A percentile compares a stretch with the other conserved stretches of the same genome.
These are phyloP conservation scores for Sinelater perroti DNA, from an alignment of 2,888 invertebrate genomes.

Conservation along the genomic window DNA sequence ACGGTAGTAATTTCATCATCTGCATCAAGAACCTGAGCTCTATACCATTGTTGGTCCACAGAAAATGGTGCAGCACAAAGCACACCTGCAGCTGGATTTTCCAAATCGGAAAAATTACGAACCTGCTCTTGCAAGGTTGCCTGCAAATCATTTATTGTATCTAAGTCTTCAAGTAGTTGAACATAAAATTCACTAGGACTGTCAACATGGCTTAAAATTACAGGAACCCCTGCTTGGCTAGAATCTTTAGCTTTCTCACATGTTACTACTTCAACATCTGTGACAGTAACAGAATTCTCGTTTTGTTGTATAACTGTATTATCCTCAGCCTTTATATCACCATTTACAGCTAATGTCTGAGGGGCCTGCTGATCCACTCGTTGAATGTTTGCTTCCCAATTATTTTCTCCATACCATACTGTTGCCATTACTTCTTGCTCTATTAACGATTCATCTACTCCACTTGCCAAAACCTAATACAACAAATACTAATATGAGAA, in stretches of 20 bases:
- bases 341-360: neutral
- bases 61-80: constrained; percentile 82
- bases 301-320: neutral
- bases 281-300: neutral
- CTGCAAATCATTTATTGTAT: constrained; percentile 69
- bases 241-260: neutral
- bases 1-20: constrained; percentile 79
- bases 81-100: constrained; percentile 68
- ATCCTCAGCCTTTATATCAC: neutral
- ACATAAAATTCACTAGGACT: constrained; percentile 81
- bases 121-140: constrained; percentile 70
- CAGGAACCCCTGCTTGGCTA: constrained; percentile 57
- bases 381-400: constrained; percentile 60
- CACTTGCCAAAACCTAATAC: constrained; percentile 18
- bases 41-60: constrained; percentile 89
- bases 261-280: neutral
- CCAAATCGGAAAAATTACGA: constrained; percentile 61
- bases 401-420: constrained; percentile 63
- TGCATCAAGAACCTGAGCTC: constrained; percentile 86
- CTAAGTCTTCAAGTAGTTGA: constrained; percentile 68
- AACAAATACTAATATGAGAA: neutral
- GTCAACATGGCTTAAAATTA: constrained; percentile 77
- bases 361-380: neutral
- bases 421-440: constrained; percentile 66
- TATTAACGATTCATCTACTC: constrained; percentile 57